These are phyloP conservation scores for Pristiophorus japonicus DNA, from an alignment of 2,113 vertebrate species.

Conservation along the genomic window DNA sequence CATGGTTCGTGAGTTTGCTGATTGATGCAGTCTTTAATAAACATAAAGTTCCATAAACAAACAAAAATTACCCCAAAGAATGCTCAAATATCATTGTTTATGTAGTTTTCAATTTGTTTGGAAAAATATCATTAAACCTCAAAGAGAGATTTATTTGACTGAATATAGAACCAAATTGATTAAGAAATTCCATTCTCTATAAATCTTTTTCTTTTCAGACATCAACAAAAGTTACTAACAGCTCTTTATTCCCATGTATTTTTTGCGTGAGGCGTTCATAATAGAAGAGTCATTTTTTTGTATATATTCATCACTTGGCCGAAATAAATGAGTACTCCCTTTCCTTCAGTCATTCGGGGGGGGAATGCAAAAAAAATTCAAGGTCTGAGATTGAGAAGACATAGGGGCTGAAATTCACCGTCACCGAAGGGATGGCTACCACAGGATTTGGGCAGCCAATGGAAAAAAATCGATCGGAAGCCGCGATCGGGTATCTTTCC, in stretches of 20 bases:
- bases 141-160: neutral
- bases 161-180: neutral
- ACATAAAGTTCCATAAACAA: neutral
- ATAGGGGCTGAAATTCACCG: no score
- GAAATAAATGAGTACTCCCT: neutral
- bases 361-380: neutral
- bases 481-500: no score
- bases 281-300: neutral
- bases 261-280: neutral
- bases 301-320: neutral
- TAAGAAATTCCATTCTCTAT: neutral
- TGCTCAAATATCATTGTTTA: neutral
- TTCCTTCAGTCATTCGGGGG: neutral
- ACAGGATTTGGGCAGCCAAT: no score
- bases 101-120: neutral
- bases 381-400: neutral
- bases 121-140: neutral
- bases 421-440: no score
- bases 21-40: constrained; percentile 1
- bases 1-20: neutral
- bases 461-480: no score
- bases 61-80: neutral
- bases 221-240: neutral
- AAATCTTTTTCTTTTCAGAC: neutral
- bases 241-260: neutral